Evolutionary conservation across 2,797 vertebrate genomes (phyloP).

Genomic region (Knipowitschia caucasica): DNA sequence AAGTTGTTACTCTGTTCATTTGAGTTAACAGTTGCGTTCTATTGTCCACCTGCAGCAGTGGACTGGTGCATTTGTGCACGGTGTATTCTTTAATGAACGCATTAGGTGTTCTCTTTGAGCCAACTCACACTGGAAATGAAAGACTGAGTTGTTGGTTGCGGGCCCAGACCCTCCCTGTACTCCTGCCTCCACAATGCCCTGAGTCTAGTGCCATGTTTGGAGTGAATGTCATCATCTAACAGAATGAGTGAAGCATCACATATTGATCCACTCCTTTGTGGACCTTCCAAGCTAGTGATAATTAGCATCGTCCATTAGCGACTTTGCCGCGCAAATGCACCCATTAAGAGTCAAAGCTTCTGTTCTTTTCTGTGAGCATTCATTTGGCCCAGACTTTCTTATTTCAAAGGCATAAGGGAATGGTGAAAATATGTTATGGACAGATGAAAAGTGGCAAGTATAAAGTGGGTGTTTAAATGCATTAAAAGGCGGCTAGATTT

Average conservation of each 20-base stretch:
- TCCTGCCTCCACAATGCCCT: slow-evolving; percentile 55
- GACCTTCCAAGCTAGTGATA: slow-evolving; percentile 74
- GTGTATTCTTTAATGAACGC: slow-evolving; percentile 62
- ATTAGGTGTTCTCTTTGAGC: slow-evolving; percentile 68
- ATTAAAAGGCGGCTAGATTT: slow-evolving; percentile 78
- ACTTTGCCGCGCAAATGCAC: slow-evolving; percentile 74
- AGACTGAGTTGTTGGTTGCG: slow-evolving; percentile 58
- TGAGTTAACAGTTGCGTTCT: slow-evolving; percentile 23
- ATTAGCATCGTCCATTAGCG: slow-evolving; percentile 83
- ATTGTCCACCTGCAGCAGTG: slow-evolving; percentile 48
- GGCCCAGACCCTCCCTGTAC: slow-evolving; percentile 43
- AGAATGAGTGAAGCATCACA: slow-evolving; percentile 65
- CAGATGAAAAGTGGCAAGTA: slow-evolving; percentile 69
- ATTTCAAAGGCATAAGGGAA: slow-evolving; percentile 73
- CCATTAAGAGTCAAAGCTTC: slow-evolving; percentile 78
- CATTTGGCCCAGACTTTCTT: slow-evolving; percentile 72
- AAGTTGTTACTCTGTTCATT: slow-evolving; percentile 5
- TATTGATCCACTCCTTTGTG: slow-evolving; percentile 80
- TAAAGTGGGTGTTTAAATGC: slow-evolving; percentile 81
- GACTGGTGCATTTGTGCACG: slow-evolving; percentile 53
- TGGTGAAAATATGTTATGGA: slow-evolving; percentile 67
- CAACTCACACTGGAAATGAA: slow-evolving; percentile 60
- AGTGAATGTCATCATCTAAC: slow-evolving; percentile 70
- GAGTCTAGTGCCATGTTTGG: slow-evolving; percentile 61
- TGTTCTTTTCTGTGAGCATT: slow-evolving; percentile 74